Conservation (phyloP, 2,888 invertebrate species). For the Heliconius aoede region DNA sequence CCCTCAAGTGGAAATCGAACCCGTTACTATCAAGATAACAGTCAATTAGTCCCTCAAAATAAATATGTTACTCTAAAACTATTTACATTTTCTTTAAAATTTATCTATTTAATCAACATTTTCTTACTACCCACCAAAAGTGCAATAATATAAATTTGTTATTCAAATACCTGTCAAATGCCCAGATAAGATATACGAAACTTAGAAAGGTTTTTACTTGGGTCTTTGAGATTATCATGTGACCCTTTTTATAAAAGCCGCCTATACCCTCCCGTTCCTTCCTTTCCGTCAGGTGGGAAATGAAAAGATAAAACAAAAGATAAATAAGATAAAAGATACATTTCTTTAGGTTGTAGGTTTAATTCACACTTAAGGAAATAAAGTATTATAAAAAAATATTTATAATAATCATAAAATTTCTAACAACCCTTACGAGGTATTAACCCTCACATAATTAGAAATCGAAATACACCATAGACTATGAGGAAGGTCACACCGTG, state of each 20-base stretch:
- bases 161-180: background rate
- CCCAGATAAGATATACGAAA: background rate
- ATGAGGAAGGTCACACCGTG: constrained; percentile 36
- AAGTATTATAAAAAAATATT: too few relatives aligned
- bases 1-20: too few relatives aligned
- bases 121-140: background rate
- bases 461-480: constrained; percentile 2
- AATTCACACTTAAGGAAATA: too few relatives aligned
- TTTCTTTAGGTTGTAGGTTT: too few relatives aligned
- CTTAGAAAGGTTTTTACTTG: constrained; percentile 21
- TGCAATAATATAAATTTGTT: background rate
- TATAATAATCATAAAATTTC: background rate
- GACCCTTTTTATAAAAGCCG: constrained; percentile 28
- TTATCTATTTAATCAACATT: too few relatives aligned
- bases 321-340: background rate
- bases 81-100: too few relatives aligned
- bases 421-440: too few relatives aligned
- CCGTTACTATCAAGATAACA: too few relatives aligned
- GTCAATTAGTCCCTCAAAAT: too few relatives aligned
- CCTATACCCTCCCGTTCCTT: constrained; percentile 16
- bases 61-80: too few relatives aligned
- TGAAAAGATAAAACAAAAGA: background rate
- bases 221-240: constrained; percentile 23
- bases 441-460: background rate
- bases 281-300: constrained; percentile 9